phyloP scores from a whole-genome alignment of 2,888 invertebrate species.

The Clusia tigrina region DNA sequence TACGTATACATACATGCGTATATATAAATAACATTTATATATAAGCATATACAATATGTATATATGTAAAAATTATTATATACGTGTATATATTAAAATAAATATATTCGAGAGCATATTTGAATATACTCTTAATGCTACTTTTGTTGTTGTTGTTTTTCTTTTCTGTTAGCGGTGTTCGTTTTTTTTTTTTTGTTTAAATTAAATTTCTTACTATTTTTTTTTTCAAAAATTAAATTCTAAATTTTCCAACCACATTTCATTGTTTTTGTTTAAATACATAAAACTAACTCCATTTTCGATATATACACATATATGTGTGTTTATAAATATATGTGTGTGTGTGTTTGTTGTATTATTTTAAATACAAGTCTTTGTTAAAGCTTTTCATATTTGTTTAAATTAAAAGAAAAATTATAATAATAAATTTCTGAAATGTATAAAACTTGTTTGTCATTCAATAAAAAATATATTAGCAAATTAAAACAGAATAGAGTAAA shows the following conservation, averaged over 20 bases:
- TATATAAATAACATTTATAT: neutral
- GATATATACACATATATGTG: conserved; percentile 24
- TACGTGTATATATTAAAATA: neutral
- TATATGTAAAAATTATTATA: neutral
- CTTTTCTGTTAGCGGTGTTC: neutral
- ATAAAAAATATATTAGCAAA: too few relatives aligned
- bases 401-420: conserved; percentile 32
- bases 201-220: neutral
- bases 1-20: conserved; percentile 8
- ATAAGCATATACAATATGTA: neutral
- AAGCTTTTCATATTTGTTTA: conserved; percentile 30
- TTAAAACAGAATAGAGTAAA: too few relatives aligned
- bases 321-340: neutral
- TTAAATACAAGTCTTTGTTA: conserved; percentile 22
- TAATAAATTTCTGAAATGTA: neutral
- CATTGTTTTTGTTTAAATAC: conserved; percentile 24
- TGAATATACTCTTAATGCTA: neutral
- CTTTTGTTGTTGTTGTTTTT: neutral
- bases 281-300: conserved; percentile 21
- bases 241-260: neutral
- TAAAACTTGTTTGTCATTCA: conserved; percentile 14
- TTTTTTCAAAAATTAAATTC: conserved; percentile 2
- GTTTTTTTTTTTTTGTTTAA: neutral
- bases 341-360: neutral
- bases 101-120: too few relatives aligned